Evolutionary conservation across 2,797 vertebrate species (phyloP), one percentile per base, ranked within the genome.

Genomic region (Perodicticus potto): DNA sequence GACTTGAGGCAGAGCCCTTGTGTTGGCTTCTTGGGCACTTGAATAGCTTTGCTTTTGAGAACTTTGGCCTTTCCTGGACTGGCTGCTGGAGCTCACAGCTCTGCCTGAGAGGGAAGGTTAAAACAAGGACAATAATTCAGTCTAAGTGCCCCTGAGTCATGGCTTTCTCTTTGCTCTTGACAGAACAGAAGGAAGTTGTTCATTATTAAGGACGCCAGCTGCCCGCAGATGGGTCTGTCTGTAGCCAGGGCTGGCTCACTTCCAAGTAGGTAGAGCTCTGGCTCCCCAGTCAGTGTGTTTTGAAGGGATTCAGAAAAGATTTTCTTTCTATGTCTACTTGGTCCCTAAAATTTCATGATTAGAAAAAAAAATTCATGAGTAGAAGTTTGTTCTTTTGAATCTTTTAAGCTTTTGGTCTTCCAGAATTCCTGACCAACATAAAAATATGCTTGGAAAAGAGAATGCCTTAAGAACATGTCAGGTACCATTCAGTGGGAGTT

Each of bases 91-190:
- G 73, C 93, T 87, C 74, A 88, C 19, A 88, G 45, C 91, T 87
- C 59, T 27, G n/a, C 12, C n/a, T 61, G 27, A 93, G 81, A 93
- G 77, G 80, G 70, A 89, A 80, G 45, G 55, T 94, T 96, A 93
- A 73, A 95, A 94, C 45, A 92, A 95, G 96, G 96, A 80, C 83
- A 55, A 1, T 96, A 92, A 78, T 96, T 97, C 80, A 94, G 55
- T 93, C 19, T 82, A 94, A 96, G 93, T 91, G 93, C 67, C 37
- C 61, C 83, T 97, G 95, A 96, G 94, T 91, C 72, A 32, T 69
- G 78, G 83, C 97, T 97, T 96, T 96, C 96, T 97, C 86, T 93
- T n/a, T 91, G 86, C 94, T 92, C 95, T 96, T 61, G 74, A 85
- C 72, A 69, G 92, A 95, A 81, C 88, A 97, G 96, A 95, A 95